Conservation (phyloP, 2,888 invertebrate species). For the Neocrepidodera transversa region DNA sequence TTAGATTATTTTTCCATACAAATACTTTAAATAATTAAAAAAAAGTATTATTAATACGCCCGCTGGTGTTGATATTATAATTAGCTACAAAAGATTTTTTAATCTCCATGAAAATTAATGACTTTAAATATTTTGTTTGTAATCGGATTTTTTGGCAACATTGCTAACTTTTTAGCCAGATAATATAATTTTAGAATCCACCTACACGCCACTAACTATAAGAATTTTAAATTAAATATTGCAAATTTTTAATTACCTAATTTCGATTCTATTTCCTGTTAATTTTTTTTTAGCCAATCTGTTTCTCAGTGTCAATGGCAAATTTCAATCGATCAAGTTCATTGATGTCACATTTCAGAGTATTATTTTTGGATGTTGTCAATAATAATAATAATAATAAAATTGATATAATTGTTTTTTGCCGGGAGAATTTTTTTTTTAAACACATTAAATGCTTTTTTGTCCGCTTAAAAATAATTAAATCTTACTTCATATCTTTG, state of each 20-base stretch:
- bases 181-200: neutral
- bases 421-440: no score
- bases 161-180: no score
- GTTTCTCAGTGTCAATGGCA: slow-evolving; percentile 21
- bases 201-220: neutral
- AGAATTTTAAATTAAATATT: neutral
- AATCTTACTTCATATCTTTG: slow-evolving; percentile 87
- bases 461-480: slow-evolving; percentile 3
- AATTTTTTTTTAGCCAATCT: neutral
- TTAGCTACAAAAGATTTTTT: no score
- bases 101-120: no score
- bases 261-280: neutral
- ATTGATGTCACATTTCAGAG: slow-evolving; percentile 16
- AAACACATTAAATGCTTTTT: no score
- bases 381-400: slow-evolving; percentile 1
- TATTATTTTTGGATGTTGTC: slow-evolving; percentile 11
- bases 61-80: no score
- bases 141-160: no score
- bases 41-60: no score
- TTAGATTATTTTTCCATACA: neutral
- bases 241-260: neutral
- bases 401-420: no score
- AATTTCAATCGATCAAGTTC: slow-evolving; percentile 22
- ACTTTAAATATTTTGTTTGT: no score
- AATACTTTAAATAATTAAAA: no score